These are phyloP conservation scores for Acestrorhynchus altus DNA, from an alignment of 2,797 vertebrate genomes.

Conservation along the genomic window DNA sequence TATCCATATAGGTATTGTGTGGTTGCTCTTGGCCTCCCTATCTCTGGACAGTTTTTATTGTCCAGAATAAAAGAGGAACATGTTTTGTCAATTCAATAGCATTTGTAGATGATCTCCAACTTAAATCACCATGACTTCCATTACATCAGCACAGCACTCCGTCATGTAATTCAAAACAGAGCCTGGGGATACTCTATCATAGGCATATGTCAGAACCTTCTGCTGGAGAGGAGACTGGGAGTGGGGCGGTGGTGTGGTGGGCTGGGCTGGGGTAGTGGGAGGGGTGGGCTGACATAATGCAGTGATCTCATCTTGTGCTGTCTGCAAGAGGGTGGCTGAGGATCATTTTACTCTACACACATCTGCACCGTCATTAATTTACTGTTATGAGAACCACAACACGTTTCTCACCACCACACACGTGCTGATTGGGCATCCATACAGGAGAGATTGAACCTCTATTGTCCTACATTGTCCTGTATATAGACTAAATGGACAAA, in stretches of 20 bases:
- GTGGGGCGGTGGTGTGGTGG: neutral
- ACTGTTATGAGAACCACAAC: neutral
- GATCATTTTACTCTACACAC: neutral
- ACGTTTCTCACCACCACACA: neutral
- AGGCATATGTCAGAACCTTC: constrained; percentile 30
- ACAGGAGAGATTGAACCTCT: neutral
- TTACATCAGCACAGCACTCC: constrained; percentile 5
- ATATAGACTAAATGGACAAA: too few relatives aligned
- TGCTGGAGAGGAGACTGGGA: constrained; percentile 14
- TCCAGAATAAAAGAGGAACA: neutral
- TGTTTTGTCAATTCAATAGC: neutral
- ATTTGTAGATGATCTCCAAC: neutral
- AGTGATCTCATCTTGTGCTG: constrained; percentile 17
- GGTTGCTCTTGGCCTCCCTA: too few relatives aligned
- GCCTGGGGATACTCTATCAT: constrained; percentile 19
- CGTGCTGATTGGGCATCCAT: neutral
- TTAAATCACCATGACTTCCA: neutral
- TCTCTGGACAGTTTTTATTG: neutral
- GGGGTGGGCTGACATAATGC: constrained; percentile 31
- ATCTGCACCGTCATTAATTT: constrained; percentile 7
- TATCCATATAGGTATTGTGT: too few relatives aligned
- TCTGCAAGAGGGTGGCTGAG: neutral
- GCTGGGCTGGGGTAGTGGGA: neutral
- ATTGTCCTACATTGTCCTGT: neutral
- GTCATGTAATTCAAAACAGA: constrained; percentile 28